Conservation (phyloP, 2,888 invertebrate genomes). For the Campopleginae sp. region DNA sequence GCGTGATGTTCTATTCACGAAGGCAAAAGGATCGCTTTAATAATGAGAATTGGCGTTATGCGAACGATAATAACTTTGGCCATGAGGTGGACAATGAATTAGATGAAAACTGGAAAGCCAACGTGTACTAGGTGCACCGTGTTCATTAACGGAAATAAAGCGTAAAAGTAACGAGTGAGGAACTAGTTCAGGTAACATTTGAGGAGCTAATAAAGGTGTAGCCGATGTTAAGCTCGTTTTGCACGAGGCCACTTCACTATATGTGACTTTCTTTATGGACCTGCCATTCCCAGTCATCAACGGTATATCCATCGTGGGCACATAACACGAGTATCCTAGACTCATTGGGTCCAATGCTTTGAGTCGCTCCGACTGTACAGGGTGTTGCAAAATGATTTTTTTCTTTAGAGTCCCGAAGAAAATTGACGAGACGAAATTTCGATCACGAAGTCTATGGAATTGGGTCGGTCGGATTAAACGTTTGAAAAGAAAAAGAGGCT, state of each 20-base stretch:
- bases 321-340: slow-evolving; percentile 18
- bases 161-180: slow-evolving; percentile 5
- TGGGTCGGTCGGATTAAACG: too few species aligned
- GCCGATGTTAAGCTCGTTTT: slow-evolving; percentile 46
- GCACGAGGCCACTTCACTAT: slow-evolving; percentile 42
- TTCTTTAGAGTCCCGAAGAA: not conserved
- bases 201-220: slow-evolving; percentile 34
- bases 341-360: not conserved
- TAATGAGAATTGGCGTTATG: not conserved
- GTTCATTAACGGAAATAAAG: slow-evolving; percentile 1
- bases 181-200: slow-evolving; percentile 40
- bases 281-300: slow-evolving; percentile 48
- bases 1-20: not conserved
- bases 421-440: not conserved
- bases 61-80: slow-evolving; percentile 1
- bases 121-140: not conserved
- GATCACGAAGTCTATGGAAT: too few species aligned
- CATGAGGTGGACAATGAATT: slow-evolving; percentile 4
- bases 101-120: not conserved
- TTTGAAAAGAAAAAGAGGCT: too few species aligned
- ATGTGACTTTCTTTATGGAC: slow-evolving; percentile 47
- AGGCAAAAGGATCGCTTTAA: not conserved
- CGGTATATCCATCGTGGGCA: slow-evolving; percentile 28
- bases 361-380: not conserved
- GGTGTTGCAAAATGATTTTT: not conserved